Evolutionary conservation across 2,113 vertebrate species (phyloP).

Genomic region (Nipponia nippon): DNA sequence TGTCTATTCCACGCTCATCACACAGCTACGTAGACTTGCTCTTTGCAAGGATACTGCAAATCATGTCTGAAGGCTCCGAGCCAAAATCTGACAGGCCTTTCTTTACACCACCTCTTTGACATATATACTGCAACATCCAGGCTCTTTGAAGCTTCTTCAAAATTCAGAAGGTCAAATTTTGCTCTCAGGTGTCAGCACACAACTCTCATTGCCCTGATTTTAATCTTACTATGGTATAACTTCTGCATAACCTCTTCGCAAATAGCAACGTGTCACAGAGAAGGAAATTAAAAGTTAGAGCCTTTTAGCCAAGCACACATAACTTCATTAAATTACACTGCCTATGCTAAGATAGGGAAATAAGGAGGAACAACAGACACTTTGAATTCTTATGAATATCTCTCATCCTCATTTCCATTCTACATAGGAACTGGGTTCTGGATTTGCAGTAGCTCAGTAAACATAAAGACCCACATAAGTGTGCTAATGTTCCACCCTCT

Average conservation of each 20-base stretch:
- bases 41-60: background rate
- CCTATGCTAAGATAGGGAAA: background rate
- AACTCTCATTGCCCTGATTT: background rate
- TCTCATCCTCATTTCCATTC: background rate
- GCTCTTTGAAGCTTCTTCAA: background rate
- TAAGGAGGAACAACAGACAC: background rate
- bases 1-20: conserved; percentile 11
- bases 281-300: background rate
- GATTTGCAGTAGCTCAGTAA: background rate
- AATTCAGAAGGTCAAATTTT: background rate
- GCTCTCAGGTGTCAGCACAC: background rate
- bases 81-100: background rate
- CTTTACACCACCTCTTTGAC: background rate
- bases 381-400: background rate
- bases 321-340: background rate
- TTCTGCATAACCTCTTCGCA: background rate
- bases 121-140: background rate
- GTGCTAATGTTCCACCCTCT: background rate
- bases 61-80: background rate
- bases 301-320: background rate
- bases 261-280: background rate
- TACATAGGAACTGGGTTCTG: background rate
- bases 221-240: background rate
- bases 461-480: background rate
- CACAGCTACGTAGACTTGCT: background rate